Conservation (phyloP, 1,140 invertebrate species). For the Dendroctonus valens region DNA sequence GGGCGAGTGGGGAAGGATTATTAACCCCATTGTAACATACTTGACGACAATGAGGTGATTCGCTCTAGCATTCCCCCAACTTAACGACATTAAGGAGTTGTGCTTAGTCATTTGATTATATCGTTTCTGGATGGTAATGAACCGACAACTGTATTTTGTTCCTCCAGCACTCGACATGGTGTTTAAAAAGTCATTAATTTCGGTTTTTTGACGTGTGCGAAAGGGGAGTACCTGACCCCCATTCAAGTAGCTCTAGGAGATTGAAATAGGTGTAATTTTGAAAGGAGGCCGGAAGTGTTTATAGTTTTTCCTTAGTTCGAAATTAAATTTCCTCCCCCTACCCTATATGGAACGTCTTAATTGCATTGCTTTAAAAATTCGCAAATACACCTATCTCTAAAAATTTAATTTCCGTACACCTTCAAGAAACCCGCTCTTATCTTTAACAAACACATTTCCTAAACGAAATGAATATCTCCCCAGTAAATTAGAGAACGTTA, state of each 20-base stretch:
- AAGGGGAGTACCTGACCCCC: too few relatives aligned
- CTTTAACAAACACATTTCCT: constrained; percentile 20
- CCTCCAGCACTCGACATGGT: background rate
- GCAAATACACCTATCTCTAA: too few relatives aligned
- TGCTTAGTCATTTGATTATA: constrained; percentile 29
- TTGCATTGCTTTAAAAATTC: too few relatives aligned
- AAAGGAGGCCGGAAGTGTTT: too few relatives aligned
- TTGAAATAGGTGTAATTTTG: too few relatives aligned
- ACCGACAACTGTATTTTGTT: constrained; percentile 8
- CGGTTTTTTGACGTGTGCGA: too few relatives aligned
- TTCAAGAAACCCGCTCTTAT: constrained; percentile 6
- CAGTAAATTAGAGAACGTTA: constrained; percentile 15
- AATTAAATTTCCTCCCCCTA: too few relatives aligned
- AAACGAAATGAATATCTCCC: constrained; percentile 9
- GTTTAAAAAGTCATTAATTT: background rate
- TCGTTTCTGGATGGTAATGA: constrained; percentile 25
- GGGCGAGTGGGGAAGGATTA: constrained; percentile 20
- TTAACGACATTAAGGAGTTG: constrained; percentile 26
- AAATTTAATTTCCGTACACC: constrained; percentile 13
- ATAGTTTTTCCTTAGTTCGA: too few relatives aligned
- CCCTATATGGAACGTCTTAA: too few relatives aligned
- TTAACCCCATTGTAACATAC: constrained; percentile 29
- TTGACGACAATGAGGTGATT: constrained; percentile 20
- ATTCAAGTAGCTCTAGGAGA: too few relatives aligned
- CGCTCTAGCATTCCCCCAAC: constrained; percentile 15